phyloP scores from a whole-genome alignment of 1,140 invertebrate species.

The Episyrphus balteatus region DNA sequence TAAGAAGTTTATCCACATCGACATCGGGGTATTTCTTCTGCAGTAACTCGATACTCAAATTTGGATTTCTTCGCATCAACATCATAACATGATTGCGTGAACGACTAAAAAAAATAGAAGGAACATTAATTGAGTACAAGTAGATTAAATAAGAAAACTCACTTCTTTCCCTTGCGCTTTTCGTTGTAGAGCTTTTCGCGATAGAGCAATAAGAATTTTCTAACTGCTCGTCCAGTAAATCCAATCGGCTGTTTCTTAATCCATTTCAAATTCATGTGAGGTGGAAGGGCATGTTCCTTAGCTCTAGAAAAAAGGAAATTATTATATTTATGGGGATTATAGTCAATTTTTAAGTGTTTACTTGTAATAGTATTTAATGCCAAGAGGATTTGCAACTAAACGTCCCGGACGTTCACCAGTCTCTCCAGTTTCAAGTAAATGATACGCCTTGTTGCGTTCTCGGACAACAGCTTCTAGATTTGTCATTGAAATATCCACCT shows the following conservation, averaged over 20 bases:
- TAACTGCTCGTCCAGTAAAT: conserved; percentile 43
- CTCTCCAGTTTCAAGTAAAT: conserved; percentile 80
- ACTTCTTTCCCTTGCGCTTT: conserved; percentile 45
- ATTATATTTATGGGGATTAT: conserved; percentile 8
- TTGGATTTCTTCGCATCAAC: conserved; percentile 60
- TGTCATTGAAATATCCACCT: conserved; percentile 78
- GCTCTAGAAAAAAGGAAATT: conserved; percentile 26
- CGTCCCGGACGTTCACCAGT: conserved; percentile 61
- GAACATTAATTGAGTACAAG: background rate
- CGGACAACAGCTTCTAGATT: conserved; percentile 85
- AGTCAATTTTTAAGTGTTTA: conserved; percentile 6
- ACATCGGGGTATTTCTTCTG: conserved; percentile 65
- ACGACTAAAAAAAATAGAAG: conserved; percentile 41
- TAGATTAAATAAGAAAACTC: conserved; percentile 17
- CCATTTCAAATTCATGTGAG: conserved; percentile 50
- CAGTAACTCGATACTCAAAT: conserved; percentile 60
- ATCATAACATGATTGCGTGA: conserved; percentile 52
- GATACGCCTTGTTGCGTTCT: conserved; percentile 87
- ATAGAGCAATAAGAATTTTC: conserved; percentile 51
- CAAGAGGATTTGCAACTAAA: conserved; percentile 46
- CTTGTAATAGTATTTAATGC: conserved; percentile 42
- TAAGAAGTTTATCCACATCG: conserved; percentile 54
- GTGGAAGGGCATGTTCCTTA: conserved; percentile 45
- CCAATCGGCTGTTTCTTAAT: conserved; percentile 38
- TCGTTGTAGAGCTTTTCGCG: conserved; percentile 51